These are phyloP conservation scores for Silurus aristotelis DNA, from an alignment of 2,797 vertebrate genomes.

Conservation along the genomic window DNA sequence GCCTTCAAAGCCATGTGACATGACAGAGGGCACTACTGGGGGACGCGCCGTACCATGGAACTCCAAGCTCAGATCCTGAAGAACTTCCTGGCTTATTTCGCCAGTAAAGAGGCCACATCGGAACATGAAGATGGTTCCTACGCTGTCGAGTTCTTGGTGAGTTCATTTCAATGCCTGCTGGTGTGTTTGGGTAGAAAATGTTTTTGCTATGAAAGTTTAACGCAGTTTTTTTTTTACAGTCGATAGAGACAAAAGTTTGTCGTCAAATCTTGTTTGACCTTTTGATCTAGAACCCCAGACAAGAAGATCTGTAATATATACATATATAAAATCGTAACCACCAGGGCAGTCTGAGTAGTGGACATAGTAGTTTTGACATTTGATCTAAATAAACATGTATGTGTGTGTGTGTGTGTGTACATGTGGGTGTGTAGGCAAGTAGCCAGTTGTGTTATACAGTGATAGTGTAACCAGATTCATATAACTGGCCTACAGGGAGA, in stretches of 20 bases:
- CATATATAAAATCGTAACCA: too few species aligned
- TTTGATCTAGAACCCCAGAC: neutral
- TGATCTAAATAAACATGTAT: neutral
- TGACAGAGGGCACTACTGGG: constrained; percentile 61
- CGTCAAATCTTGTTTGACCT: neutral
- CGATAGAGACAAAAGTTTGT: neutral
- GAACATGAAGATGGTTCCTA: constrained; percentile 67
- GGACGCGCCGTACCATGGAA: constrained; percentile 72
- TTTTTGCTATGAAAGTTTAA: neutral
- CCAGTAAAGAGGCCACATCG: constrained; percentile 74
- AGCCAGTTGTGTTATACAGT: neutral
- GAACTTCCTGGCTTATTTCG: constrained; percentile 74
- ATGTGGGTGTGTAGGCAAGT: neutral
- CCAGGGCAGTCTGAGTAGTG: neutral
- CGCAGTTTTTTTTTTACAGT: neutral
- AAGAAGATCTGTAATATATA: neutral
- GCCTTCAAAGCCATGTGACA: constrained; percentile 51
- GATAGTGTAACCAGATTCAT: neutral
- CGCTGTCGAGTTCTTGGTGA: constrained; percentile 73
- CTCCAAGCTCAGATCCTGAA: constrained; percentile 82
- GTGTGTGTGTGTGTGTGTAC: constrained; percentile 1
- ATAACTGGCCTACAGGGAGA: neutral
- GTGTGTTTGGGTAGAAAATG: neutral
- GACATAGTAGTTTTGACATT: neutral
- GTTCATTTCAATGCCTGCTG: constrained; percentile 49